Base-by-base conservation (phyloP, 2,888 invertebrate genomes). In the Xestia ashworthii region DNA sequence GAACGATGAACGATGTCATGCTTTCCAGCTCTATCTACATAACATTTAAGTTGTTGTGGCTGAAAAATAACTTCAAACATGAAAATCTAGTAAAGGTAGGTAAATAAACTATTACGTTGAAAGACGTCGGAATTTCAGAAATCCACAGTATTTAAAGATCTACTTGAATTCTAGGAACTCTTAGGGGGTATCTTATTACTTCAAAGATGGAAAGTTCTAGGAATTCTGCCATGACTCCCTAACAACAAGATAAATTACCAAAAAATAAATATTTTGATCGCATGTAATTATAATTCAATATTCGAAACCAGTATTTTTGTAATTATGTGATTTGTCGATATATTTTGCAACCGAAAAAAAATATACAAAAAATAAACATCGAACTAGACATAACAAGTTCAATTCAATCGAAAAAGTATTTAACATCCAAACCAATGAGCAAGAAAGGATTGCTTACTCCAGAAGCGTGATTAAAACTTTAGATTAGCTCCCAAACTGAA, bases 401-500 rank as follows among this genome's bases (percentile, higher is more conserved):
- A 77, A 84, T 81, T 82, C 82, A 88, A 88, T 88, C 78, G 64
- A 74, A 82, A 86, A 85, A 80, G 83, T 81, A 80, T 70, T 82
- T 71, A 84, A 75, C 80, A 71, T 79, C 65, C 68, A 53, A 82
- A 60, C 74, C 88, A 87, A 70, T 88, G 87, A 87, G 86, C 82
- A 81, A 86, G 86, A 88, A 89, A 89, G 85, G 89, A 79, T 85
- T 87, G 78, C 78, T 78, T 82, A 78, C 83, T 84, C 84, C 78
- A 82, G 81, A 87, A 82, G 78, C 82, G 83, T 87, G 83, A 90
- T 89, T 89, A 86, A 89, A 92, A 92, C 88, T 92, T 93, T 91
- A 91, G 89, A 92, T 91, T 91, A 90, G 81, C 83, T 76, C 77
- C 77, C 80, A 81, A 80, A 82, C 71, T 81, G 74, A 86, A 88